Evolutionary conservation across 2,113 vertebrate species (phyloP).

Genomic region (Mobula birostris): DNA sequence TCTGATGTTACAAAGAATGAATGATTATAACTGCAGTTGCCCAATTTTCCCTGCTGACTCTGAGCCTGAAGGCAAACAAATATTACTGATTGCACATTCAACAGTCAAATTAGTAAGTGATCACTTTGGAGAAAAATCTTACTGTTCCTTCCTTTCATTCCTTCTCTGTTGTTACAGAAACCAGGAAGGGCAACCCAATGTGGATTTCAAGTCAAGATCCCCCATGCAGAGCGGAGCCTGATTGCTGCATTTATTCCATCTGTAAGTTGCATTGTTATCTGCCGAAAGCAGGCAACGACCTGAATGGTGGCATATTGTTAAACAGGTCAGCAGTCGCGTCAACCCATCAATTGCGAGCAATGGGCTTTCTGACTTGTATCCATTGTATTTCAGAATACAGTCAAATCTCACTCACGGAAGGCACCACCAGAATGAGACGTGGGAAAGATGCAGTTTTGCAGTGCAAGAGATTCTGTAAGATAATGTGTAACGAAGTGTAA

Average conservation of each 20-base stretch:
- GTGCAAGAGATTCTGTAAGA: not conserved
- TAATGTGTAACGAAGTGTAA: not conserved
- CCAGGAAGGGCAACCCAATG: not conserved
- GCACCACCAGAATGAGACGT: not conserved
- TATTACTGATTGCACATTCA: not conserved
- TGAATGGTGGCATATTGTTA: conserved; percentile 46
- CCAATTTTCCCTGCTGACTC: not conserved
- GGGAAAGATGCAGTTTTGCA: not conserved
- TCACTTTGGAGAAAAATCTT: not conserved
- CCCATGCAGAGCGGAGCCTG: conserved; percentile 40
- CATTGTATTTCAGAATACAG: not conserved
- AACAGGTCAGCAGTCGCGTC: conserved; percentile 41
- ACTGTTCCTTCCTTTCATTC: not conserved
- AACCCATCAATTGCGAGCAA: not conserved
- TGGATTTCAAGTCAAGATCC: not conserved
- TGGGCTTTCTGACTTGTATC: not conserved
- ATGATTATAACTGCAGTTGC: not conserved
- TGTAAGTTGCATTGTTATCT: conserved; percentile 50
- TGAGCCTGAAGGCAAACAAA: not conserved
- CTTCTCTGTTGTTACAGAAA: not conserved
- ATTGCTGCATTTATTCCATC: conserved; percentile 47
- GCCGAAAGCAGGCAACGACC: conserved; percentile 48
- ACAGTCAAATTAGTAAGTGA: not conserved
- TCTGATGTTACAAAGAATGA: not conserved
- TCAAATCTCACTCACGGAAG: not conserved